Evolutionary conservation across 2,888 invertebrate species (phyloP).

Genomic region (Unio delphinus): DNA sequence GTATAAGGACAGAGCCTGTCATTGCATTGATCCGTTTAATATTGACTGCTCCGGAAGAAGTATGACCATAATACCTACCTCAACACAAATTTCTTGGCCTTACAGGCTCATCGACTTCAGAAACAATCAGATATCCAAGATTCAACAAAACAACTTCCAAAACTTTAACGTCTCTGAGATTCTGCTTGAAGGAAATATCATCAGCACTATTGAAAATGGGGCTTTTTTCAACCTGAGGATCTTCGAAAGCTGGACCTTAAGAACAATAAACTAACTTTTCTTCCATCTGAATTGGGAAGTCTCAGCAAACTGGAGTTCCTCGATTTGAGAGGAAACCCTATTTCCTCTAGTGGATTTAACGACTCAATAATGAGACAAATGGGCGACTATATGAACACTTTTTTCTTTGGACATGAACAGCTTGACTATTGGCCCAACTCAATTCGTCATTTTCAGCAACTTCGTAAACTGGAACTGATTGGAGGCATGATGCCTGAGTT

Average conservation of each 20-base stretch:
- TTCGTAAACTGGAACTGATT: slow-evolving; percentile 23
- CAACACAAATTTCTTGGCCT: background rate
- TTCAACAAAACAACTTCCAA: slow-evolving; percentile 12
- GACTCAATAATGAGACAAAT: slow-evolving; percentile 26
- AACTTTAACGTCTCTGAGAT: slow-evolving; percentile 27
- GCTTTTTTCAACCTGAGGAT: slow-evolving; percentile 24
- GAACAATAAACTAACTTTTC: slow-evolving; percentile 13
- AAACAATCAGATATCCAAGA: background rate
- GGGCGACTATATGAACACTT: slow-evolving; percentile 32
- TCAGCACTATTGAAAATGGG: slow-evolving; percentile 16
- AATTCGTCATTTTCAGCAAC: slow-evolving; percentile 30
- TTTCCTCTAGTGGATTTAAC: slow-evolving; percentile 10
- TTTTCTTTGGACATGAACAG: slow-evolving; percentile 29
- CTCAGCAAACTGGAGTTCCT: slow-evolving; percentile 14
- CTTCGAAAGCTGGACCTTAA: slow-evolving; percentile 21
- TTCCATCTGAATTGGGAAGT: slow-evolving; percentile 19
- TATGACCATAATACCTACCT: accelerated
- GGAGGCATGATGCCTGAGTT: slow-evolving; percentile 26
- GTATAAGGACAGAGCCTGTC: accelerated
- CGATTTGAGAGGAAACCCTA: slow-evolving; percentile 27
- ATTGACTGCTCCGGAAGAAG: no score
- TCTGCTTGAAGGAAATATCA: slow-evolving; percentile 20
- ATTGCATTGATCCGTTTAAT: no score
- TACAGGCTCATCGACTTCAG: background rate
- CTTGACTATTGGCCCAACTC: slow-evolving; percentile 29